Evolutionary conservation across 2,797 vertebrate species (phyloP), one percentile per base, ranked within the genome.

Genomic region (Melanotaenia maccullochi): DNA sequence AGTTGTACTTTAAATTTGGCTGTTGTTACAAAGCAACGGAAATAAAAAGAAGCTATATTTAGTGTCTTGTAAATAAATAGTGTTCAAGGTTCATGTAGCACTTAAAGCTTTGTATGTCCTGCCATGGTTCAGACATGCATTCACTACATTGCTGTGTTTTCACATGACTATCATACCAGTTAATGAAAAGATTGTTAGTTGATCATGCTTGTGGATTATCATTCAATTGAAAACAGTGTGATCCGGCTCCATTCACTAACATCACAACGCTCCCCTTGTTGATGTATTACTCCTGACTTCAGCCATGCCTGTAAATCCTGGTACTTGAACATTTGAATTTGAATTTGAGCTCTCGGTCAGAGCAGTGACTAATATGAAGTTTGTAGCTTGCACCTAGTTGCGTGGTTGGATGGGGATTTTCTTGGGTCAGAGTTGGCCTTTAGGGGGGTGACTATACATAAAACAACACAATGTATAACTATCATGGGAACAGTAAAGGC

Each of bases 221-320:
- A n/a, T 49, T 49, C 44, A 22, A 4, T 49, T 49, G 47, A 9
- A 49, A 49, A 49, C 8, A 4, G 3, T 49, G 47, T 47, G 44
- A n/a, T 47, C 5, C 44, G 8, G 20, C 20, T 47, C 42, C 44
- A 47, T 47, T 47, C 44, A 47, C 44, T 47, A 44, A 44, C 20
- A 47, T 20, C 20, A 47, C 16, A 47, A 47, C 44, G 18, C 44
- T 47, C n/a, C 20, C 44, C 44, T 9, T 47, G 44, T 47, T n/a
- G 44, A 47, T 47, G 44, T 20, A 3, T 47, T 47, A n/a, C 20
- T 47, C 44, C 24, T 66, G 55, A 30, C 54, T 8, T 3, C 22
- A 52, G n/a, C 28, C 32, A 13, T 67, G 52, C 36, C 47, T 38
- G 22, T 69, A 33, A 81, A 62, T 74, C 68, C 44, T 51, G 9